Percentiles rank a stretch among this genome's conserved stretches.
Evolutionary conservation across 2,888 invertebrate genomes (phyloP).

Genomic region (Eutolmus rufibarbis): DNA sequence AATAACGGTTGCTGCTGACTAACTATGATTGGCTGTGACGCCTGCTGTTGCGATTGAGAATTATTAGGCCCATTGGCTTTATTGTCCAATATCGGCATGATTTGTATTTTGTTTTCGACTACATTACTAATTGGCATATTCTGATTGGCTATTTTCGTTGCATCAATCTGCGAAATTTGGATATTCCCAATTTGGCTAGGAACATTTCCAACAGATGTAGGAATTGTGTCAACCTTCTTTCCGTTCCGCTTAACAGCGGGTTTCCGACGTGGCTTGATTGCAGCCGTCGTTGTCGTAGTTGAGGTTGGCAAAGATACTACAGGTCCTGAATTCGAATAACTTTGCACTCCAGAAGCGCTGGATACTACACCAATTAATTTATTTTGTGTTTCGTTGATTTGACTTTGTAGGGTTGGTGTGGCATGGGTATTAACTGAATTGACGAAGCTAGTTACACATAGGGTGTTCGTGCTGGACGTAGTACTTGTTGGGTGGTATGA

Average conservation of each 20-base stretch:
- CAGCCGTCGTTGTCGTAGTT: constrained; percentile 51
- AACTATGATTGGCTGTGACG: neutral
- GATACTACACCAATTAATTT: constrained; percentile 49
- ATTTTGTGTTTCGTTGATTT: constrained; percentile 52
- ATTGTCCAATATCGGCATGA: constrained; percentile 60
- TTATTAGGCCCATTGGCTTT: constrained; percentile 52
- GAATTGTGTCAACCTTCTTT: constrained; percentile 57
- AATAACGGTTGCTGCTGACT: constrained; percentile 6
- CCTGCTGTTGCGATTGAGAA: constrained; percentile 41
- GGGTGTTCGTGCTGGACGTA: constrained; percentile 11
- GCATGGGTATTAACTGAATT: constrained; percentile 48
- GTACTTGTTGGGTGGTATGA: constrained; percentile 27
- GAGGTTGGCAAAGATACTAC: neutral
- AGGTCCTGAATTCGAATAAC: neutral
- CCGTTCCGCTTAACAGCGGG: constrained; percentile 58
- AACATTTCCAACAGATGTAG: constrained; percentile 54
- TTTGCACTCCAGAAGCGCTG: neutral
- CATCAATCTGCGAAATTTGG: constrained; percentile 62
- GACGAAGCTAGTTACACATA: constrained; percentile 48
- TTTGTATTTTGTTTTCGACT: constrained; percentile 64
- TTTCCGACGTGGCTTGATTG: constrained; percentile 60
- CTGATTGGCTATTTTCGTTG: constrained; percentile 54
- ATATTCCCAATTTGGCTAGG: constrained; percentile 64
- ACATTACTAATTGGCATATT: constrained; percentile 55
- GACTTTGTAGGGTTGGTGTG: constrained; percentile 50